Evolutionary conservation across 2,888 invertebrate species (phyloP), one percentile per base, ranked within the genome.

Genomic region (Eueremaeus valkanovi): DNA sequence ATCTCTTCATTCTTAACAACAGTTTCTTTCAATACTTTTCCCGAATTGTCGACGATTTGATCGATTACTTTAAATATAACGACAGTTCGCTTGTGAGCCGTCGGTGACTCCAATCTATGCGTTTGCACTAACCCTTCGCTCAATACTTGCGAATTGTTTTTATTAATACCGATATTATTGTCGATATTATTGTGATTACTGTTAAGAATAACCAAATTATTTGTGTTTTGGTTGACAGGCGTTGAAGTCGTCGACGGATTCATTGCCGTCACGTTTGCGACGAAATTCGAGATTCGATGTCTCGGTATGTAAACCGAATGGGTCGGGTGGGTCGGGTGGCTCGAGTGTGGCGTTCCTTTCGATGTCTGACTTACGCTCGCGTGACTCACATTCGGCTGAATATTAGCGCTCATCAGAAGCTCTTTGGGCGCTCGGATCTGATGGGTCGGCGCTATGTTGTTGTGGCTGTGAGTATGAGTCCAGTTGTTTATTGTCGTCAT

Each of bases 1-100:
- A 75, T 61, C 55, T 75, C 75, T 72, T 75, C 75, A 51, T 75
- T 51, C 42, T 75, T 75, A 40, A 72, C 18, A n/a, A 72, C 58
- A 55, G n/a, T 75, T 42, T 75, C 75, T 58, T 75, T 75, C 16
- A 75, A 1, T 24, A 75, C 55, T 72, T 75, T 75, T 11, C 51
- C 72, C 6, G 49, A 49, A 42, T 51, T 70, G 36, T 75, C 75
- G 3, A 75, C 45, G 6, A 75, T 72, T 61, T 75, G 75, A 42
- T 75, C 75, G 51, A 75, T 24, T 9, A 75, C 72, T 61, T 72
- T 70, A 5, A 75, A 75, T 8, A 49, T 58, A 27, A 75, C 45
- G 36, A 75, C 24, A 58, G 51, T 45, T 40, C 75, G 49, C 18
- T 72, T 72, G 27, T 72, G 49, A 24, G 40, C 74, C 24, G n/a